Conservation (phyloP, 2,888 invertebrate genomes). For the Troglohyphantes excavatus region DNA sequence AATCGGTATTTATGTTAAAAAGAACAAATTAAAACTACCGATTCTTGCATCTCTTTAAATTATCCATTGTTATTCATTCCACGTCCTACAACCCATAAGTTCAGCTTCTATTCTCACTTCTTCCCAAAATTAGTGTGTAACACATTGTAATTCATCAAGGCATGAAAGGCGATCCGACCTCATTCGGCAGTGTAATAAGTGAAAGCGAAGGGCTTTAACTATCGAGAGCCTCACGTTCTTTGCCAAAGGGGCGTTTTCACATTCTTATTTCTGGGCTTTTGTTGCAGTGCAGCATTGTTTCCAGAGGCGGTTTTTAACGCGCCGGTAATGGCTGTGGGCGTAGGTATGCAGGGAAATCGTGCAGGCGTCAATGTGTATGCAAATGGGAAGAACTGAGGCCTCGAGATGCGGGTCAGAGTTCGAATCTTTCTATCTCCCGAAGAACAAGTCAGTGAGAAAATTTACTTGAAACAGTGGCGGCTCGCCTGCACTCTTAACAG, state of each 20-base stretch:
- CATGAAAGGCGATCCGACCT: constrained; percentile 20
- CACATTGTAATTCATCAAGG: background rate
- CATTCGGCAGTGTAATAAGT: constrained; percentile 2
- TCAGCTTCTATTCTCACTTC: background rate
- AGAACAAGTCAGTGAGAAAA: too few species aligned
- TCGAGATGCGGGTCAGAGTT: constrained; percentile 19
- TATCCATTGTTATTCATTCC: background rate
- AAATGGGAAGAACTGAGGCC: constrained; percentile 9
- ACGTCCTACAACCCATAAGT: background rate
- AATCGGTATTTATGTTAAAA: too few species aligned
- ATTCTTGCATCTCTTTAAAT: background rate
- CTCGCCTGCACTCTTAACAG: too few species aligned
- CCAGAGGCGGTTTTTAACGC: constrained; percentile 6
- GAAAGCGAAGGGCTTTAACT: constrained; percentile 35
- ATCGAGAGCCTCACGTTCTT: constrained; percentile 9
- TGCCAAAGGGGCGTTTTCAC: constrained; percentile 30
- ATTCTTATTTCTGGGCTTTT: background rate
- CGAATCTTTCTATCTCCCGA: too few species aligned
- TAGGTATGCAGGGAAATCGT: constrained; percentile 12
- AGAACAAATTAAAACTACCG: too few species aligned
- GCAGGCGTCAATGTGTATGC: constrained; percentile 30
- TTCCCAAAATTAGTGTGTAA: background rate
- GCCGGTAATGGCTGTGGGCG: constrained; percentile 13
- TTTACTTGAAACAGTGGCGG: too few species aligned
- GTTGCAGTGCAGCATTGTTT: constrained; percentile 39